Evolutionary conservation across 1,140 invertebrate genomes (phyloP).

Genomic region (Bombus superbus): DNA sequence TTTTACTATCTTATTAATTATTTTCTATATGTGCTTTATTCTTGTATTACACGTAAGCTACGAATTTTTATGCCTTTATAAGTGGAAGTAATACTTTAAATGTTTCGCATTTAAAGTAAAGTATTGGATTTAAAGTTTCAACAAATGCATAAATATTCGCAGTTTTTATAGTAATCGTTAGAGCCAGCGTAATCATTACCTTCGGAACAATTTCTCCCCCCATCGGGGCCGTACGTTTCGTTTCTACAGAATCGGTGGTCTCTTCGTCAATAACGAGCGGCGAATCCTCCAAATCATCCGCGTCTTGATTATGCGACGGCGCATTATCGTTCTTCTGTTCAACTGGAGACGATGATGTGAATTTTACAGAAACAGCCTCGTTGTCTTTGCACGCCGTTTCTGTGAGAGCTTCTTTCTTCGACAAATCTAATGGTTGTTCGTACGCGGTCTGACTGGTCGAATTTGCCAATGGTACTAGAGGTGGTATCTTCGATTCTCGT

Average conservation of each 20-base stretch:
- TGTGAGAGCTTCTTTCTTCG: conserved; percentile 87
- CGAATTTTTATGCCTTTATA: too few relatives aligned
- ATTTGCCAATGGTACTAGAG: conserved; percentile 84
- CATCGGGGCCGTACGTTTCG: conserved; percentile 70
- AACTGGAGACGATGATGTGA: conserved; percentile 72
- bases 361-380: conserved; percentile 71
- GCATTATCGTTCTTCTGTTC: conserved; percentile 68
- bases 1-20: too few relatives aligned
- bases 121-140: too few relatives aligned
- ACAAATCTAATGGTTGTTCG: conserved; percentile 94
- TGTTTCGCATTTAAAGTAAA: too few relatives aligned
- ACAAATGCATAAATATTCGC: too few relatives aligned
- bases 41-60: not conserved
- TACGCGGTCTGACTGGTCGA: conserved; percentile 76
- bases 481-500: conserved; percentile 86
- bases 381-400: conserved; percentile 77
- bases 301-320: conserved; percentile 62
- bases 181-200: conserved; percentile 51
- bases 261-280: conserved; percentile 81
- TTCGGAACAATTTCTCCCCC: conserved; percentile 69
- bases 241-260: conserved; percentile 84
- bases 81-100: too few relatives aligned
- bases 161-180: too few relatives aligned
- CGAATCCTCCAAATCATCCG: conserved; percentile 78
- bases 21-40: not conserved